phyloP scores from a whole-genome alignment of 1,140 invertebrate species.

The Temnothorax nylanderi region DNA sequence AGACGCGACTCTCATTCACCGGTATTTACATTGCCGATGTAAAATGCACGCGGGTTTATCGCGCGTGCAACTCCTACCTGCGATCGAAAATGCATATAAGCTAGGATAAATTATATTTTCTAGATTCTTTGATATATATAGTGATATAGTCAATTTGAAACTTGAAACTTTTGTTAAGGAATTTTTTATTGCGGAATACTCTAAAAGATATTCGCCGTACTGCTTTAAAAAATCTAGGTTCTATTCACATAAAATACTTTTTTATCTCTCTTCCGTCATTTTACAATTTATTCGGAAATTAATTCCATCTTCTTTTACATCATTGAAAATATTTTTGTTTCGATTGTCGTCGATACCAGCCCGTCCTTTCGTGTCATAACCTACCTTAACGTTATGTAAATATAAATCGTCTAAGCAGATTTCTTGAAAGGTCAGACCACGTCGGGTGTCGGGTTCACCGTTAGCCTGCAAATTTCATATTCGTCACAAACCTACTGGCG shows the following conservation, averaged over 20 bases:
- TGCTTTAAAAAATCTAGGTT: background rate
- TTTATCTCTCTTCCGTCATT: background rate
- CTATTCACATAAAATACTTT: background rate
- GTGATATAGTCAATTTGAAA: background rate
- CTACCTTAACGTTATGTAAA: constrained; percentile 46
- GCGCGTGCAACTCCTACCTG: background rate
- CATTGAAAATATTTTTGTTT: background rate
- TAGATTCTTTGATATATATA: background rate
- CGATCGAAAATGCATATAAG: background rate
- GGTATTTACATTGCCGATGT: constrained; percentile 12
- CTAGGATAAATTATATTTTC: background rate
- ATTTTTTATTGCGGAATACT: background rate
- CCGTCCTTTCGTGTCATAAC: background rate
- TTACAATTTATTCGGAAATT: background rate
- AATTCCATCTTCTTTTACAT: background rate
- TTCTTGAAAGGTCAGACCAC: background rate
- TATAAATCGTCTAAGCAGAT: constrained; percentile 42
- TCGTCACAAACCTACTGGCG: constrained; percentile 9
- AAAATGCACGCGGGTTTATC: constrained; percentile 14
- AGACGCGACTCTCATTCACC: constrained; percentile 64
- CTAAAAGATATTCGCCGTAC: background rate
- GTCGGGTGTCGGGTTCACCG: constrained; percentile 28
- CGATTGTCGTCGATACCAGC: background rate
- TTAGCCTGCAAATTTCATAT: constrained; percentile 38
- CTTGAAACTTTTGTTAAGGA: background rate